Evolutionary conservation across 2,113 vertebrate species (phyloP).

Genomic region (Salvelinus namaycush): DNA sequence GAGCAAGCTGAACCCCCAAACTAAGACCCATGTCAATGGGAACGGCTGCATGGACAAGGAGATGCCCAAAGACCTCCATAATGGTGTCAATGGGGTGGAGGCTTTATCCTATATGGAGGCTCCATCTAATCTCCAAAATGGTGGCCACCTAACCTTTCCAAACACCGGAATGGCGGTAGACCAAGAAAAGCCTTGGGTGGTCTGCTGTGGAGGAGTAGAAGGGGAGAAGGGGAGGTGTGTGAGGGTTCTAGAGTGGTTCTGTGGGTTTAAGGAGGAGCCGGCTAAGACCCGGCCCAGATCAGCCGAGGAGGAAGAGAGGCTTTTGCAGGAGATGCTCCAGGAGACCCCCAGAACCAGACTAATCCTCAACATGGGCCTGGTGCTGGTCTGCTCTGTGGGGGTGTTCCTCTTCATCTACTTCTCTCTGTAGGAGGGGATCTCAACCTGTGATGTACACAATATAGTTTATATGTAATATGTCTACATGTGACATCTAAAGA

Average conservation of each 20-base stretch:
- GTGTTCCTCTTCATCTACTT: conserved; percentile 92
- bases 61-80: conserved; percentile 81
- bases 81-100: conserved; percentile 66
- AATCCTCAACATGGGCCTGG: conserved; percentile 81
- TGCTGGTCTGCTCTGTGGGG: conserved; percentile 80
- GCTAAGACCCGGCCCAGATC: conserved; percentile 69
- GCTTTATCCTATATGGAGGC: not conserved
- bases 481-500: not conserved
- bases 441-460: not conserved
- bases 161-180: not conserved
- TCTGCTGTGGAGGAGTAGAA: conserved; percentile 6
- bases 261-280: conserved; percentile 78
- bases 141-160: conserved; percentile 70
- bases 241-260: conserved; percentile 77
- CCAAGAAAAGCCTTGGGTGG: not conserved
- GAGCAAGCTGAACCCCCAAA: conserved; percentile 57
- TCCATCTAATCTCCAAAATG: conserved; percentile 18
- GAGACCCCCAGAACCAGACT: conserved; percentile 79
- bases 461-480: not conserved
- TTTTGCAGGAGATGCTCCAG: conserved; percentile 83
- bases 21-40: conserved; percentile 30
- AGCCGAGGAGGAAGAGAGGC: conserved; percentile 75
- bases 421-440: conserved; percentile 74
- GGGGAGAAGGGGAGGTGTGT: conserved; percentile 13
- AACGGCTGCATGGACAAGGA: conserved; percentile 74